Evolutionary conservation across 2,113 vertebrate genomes (phyloP).

Genomic region (Capricornis sumatraensis): DNA sequence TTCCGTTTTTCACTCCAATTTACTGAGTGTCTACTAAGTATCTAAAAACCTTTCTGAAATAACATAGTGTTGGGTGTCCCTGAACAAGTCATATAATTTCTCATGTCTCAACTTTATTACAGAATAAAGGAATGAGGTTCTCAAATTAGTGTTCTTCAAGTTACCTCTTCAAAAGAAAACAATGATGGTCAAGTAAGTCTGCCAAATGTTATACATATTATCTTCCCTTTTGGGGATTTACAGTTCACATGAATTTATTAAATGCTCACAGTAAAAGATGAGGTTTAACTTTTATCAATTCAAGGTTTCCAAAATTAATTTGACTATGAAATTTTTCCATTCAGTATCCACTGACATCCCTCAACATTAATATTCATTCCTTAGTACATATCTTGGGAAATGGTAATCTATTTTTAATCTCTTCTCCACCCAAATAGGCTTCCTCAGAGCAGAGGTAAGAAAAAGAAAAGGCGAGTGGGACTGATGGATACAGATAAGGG

Average conservation of each 20-base stretch:
- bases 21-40: background rate
- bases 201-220: background rate
- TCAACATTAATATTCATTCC: background rate
- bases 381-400: background rate
- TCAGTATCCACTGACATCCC: background rate
- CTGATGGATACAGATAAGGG: background rate
- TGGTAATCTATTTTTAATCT: background rate
- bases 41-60: background rate
- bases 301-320: background rate
- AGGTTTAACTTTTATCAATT: background rate
- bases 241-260: constrained; percentile 7
- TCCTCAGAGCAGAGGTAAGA: background rate
- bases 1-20: background rate
- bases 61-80: background rate
- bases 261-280: background rate
- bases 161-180: background rate
- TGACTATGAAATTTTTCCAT: background rate
- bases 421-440: background rate
- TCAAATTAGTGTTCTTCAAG: background rate
- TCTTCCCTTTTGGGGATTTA: background rate
- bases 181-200: background rate
- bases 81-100: background rate
- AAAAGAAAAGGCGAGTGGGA: background rate
- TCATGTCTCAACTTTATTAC: background rate
- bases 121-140: background rate